Evolutionary conservation across 2,888 invertebrate genomes (phyloP).

Genomic region (Morpho achilles): DNA sequence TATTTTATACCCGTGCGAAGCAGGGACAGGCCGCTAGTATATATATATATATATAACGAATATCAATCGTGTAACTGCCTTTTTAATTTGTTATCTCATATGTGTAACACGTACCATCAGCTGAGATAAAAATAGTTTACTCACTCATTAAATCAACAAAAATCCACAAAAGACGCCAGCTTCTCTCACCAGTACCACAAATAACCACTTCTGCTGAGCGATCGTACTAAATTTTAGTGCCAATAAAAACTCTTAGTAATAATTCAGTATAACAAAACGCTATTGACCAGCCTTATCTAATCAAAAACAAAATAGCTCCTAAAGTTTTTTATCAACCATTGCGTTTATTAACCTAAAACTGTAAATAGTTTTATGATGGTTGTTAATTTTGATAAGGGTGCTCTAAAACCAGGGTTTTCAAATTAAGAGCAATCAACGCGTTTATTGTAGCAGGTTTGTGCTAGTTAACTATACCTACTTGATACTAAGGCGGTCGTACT

Average conservation of each 20-base stretch:
- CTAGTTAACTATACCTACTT: not conserved
- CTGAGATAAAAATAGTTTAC: too few species aligned
- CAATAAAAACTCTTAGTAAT: slow-evolving; percentile 1
- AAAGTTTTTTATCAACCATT: slow-evolving; percentile 30
- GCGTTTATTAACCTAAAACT: slow-evolving; percentile 37
- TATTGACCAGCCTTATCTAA: slow-evolving; percentile 33
- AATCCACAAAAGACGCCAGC: too few species aligned
- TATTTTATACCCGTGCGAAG: too few species aligned
- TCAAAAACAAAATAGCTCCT: slow-evolving; percentile 37
- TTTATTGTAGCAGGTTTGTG: slow-evolving; percentile 24
- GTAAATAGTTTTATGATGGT: slow-evolving; percentile 39
- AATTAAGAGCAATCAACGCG: slow-evolving; percentile 32
- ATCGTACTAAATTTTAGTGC: slow-evolving; percentile 4
- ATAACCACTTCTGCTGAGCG: not conserved
- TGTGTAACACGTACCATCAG: too few species aligned
- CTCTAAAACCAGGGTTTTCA: slow-evolving; percentile 32
- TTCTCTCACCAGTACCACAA: too few species aligned
- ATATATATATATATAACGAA: too few species aligned
- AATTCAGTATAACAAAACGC: slow-evolving; percentile 9
- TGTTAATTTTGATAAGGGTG: slow-evolving; percentile 38
- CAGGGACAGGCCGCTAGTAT: too few species aligned
- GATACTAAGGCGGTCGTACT: too few species aligned
- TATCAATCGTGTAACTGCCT: too few species aligned
- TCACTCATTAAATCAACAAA: too few species aligned
- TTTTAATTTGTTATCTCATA: too few species aligned